Conservation (phyloP, 2,113 vertebrate species). For the Gobiocypris rarus region DNA sequence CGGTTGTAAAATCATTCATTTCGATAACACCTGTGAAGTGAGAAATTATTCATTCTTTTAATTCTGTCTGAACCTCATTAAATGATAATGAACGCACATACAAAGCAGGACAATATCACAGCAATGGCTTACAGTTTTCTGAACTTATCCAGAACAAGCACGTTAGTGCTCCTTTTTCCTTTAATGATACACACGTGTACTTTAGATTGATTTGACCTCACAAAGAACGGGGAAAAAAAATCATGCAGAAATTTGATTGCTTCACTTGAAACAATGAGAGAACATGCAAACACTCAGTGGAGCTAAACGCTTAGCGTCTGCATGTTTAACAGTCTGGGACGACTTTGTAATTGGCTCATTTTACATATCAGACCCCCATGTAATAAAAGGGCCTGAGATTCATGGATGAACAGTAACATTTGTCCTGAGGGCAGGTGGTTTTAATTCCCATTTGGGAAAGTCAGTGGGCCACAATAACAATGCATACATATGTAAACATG, state of each 20-base stretch:
- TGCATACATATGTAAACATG: slow-evolving; percentile 45
- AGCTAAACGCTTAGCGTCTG: slow-evolving; percentile 40
- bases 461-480: slow-evolving; percentile 21
- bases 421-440: slow-evolving; percentile 47
- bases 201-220: slow-evolving; percentile 28
- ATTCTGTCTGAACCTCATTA: slow-evolving; percentile 33
- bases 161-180: not conserved
- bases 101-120: slow-evolving; percentile 18
- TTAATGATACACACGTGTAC: slow-evolving; percentile 11
- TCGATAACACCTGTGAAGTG: slow-evolving; percentile 37
- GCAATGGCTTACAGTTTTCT: slow-evolving; percentile 26
- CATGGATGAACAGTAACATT: slow-evolving; percentile 43
- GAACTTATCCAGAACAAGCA: slow-evolving; percentile 30
- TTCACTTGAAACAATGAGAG: slow-evolving; percentile 37
- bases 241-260: slow-evolving; percentile 19
- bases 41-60: slow-evolving; percentile 35
- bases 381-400: slow-evolving; percentile 48
- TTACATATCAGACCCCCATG: slow-evolving; percentile 47
- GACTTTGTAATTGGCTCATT: slow-evolving; percentile 50
- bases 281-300: slow-evolving; percentile 30
- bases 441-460: slow-evolving; percentile 36
- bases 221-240: not conserved
- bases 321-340: slow-evolving; percentile 47
- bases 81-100: slow-evolving; percentile 41
- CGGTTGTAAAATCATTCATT: not conserved